phyloP scores from a whole-genome alignment of 1,140 invertebrate species.

The Anoplolepis gracilipes region DNA sequence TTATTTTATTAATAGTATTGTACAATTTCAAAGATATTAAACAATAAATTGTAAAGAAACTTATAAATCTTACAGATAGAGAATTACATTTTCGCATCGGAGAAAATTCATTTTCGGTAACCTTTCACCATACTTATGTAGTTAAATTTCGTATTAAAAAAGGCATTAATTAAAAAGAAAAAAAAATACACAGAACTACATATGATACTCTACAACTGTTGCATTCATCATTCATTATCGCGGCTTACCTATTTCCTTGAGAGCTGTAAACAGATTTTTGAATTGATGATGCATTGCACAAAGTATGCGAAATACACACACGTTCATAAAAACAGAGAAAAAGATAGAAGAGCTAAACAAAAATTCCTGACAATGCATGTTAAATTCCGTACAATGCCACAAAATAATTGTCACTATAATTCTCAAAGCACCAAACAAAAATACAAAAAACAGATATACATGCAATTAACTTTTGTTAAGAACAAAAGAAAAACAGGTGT shows the following conservation, averaged over 20 bases:
- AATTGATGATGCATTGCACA: slow-evolving; percentile 77
- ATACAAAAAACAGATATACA: slow-evolving; percentile 81
- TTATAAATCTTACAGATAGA: neutral
- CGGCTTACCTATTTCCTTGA: slow-evolving; percentile 86
- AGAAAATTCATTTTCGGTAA: slow-evolving; percentile 63
- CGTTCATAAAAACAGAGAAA: slow-evolving; percentile 70
- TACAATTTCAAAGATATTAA: neutral
- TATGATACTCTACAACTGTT: slow-evolving; percentile 78
- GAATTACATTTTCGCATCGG: neutral
- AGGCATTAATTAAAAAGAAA: slow-evolving; percentile 61
- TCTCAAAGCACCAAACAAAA: slow-evolving; percentile 67
- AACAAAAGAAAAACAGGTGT: slow-evolving; percentile 68
- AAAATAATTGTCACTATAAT: slow-evolving; percentile 70
- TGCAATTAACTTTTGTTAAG: slow-evolving; percentile 74
- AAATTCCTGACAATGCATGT: slow-evolving; percentile 65
- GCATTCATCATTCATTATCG: slow-evolving; percentile 81
- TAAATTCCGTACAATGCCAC: slow-evolving; percentile 66
- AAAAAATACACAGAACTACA: slow-evolving; percentile 75
- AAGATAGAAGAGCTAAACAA: slow-evolving; percentile 68
- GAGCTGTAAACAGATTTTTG: slow-evolving; percentile 84
- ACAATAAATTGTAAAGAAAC: neutral
- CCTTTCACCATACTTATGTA: slow-evolving; percentile 35
- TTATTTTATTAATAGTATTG: neutral
- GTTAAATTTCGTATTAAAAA: slow-evolving; percentile 51
- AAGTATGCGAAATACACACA: slow-evolving; percentile 70